A percentile compares a stretch with the other conserved stretches of the same genome.
These are phyloP conservation scores for Smutsia temminckii DNA, from an alignment of 2,797 vertebrate genomes.

Conservation along the genomic window DNA sequence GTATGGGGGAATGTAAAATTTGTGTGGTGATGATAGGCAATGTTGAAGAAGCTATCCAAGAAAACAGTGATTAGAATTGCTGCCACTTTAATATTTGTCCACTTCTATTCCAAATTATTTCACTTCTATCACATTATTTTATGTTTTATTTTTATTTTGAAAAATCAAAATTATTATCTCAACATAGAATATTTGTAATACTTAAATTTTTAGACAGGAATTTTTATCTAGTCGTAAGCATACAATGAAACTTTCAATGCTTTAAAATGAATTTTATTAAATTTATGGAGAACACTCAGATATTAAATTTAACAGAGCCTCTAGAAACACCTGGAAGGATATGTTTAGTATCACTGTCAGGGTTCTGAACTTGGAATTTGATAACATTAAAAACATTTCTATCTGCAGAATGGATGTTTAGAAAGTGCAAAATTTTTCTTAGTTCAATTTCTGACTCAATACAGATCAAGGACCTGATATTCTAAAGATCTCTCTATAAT, in stretches of 20 bases:
- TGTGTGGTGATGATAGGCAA: neutral
- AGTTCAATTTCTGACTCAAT: neutral
- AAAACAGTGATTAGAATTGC: neutral
- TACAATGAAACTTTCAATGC: neutral
- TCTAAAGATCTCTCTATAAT: neutral
- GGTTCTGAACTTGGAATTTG: neutral
- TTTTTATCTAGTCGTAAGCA: neutral
- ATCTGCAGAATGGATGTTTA: neutral
- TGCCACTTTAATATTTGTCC: neutral
- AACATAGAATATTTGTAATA: neutral
- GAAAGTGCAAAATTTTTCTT: neutral
- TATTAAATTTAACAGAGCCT: neutral
- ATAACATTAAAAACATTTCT: neutral
- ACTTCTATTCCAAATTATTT: neutral
- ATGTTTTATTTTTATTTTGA: neutral
- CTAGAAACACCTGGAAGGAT: neutral
- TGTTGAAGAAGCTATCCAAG: neutral
- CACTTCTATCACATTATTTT: neutral
- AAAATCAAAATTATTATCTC: neutral
- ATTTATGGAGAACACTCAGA: neutral
- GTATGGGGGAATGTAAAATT: neutral
- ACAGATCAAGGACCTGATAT: neutral
- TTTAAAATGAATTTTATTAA: conserved; percentile 54
- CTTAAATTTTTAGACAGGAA: neutral
- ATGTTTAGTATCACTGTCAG: neutral